These are phyloP conservation scores for Acromyrmex echinatior DNA, from an alignment of 1,140 invertebrate species.

Conservation along the genomic window DNA sequence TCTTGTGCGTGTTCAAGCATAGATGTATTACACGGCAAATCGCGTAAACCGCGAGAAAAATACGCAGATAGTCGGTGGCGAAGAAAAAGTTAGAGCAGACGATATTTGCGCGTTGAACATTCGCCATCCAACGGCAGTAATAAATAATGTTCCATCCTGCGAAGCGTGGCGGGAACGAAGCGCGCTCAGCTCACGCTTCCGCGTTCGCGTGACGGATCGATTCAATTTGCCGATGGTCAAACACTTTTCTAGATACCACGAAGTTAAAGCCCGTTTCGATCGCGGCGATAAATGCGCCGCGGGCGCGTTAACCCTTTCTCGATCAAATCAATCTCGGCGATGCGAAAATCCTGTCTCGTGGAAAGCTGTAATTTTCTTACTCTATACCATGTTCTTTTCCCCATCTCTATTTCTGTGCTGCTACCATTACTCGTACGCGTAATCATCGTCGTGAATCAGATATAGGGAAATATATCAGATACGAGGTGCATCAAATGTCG, in stretches of 20 bases:
- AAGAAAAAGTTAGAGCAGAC: constrained; percentile 38
- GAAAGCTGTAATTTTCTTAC: constrained; percentile 55
- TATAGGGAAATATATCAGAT: neutral
- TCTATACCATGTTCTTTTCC: constrained; percentile 15
- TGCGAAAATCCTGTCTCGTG: constrained; percentile 2
- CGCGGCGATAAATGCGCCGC: neutral
- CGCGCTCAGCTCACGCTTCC: constrained; percentile 69
- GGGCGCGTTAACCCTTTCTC: constrained; percentile 42
- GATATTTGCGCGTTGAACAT: constrained; percentile 37
- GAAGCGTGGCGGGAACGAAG: constrained; percentile 65
- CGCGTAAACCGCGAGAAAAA: neutral
- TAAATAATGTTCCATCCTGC: constrained; percentile 76
- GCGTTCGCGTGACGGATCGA: constrained; percentile 73
- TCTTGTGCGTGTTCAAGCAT: neutral
- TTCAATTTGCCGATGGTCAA: constrained; percentile 78
- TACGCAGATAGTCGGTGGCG: neutral
- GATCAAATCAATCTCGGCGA: constrained; percentile 52
- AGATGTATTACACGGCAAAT: neutral
- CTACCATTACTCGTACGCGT: neutral
- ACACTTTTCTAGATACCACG: constrained; percentile 37
- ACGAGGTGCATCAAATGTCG: too few species aligned
- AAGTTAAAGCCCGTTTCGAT: constrained; percentile 26
- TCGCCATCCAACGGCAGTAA: constrained; percentile 69
- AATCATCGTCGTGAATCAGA: constrained; percentile 16
- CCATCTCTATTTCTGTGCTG: neutral